phyloP scores from a whole-genome alignment of 2,888 invertebrate species.

The Cyrtodaria siliqua region DNA sequence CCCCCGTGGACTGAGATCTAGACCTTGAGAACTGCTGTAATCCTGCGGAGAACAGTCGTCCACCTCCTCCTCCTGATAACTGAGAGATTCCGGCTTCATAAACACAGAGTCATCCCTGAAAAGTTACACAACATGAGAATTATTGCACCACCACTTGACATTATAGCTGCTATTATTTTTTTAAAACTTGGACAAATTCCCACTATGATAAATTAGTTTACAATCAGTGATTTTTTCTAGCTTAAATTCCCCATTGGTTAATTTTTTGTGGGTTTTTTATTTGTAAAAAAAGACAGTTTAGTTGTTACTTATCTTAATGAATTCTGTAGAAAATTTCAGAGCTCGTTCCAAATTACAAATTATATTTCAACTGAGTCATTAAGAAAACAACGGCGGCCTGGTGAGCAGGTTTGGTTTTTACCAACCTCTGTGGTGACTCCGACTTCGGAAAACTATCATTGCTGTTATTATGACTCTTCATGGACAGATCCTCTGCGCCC shows the following conservation, averaged over 20 bases:
- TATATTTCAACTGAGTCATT: no score
- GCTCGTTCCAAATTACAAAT: no score
- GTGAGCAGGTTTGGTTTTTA: not conserved
- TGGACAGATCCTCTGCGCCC: conserved; percentile 79
- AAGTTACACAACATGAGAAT: no score
- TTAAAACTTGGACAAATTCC: no score
- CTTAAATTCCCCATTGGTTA: no score
- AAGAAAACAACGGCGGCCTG: not conserved
- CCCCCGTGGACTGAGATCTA: conserved; percentile 50
- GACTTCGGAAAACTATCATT: conserved; percentile 64
- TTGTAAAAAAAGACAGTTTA: not conserved
- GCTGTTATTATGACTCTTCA: conserved; percentile 72
- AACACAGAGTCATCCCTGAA: conserved; percentile 21
- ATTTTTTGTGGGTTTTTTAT: no score
- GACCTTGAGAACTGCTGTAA: conserved; percentile 41
- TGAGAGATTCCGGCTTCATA: conserved; percentile 13
- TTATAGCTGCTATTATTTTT: no score
- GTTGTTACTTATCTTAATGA: not conserved
- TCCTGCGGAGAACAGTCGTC: conserved; percentile 24
- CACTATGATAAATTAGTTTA: no score
- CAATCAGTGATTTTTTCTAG: no score
- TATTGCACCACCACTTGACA: no score
- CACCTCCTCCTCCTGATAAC: conserved; percentile 21
- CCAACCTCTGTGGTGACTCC: conserved; percentile 67
- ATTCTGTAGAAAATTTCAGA: not conserved